Percentiles rank a stretch among this genome's conserved stretches.
phyloP scores from a whole-genome alignment of 1,140 invertebrate genomes.

The Xylocopa sonorina region DNA sequence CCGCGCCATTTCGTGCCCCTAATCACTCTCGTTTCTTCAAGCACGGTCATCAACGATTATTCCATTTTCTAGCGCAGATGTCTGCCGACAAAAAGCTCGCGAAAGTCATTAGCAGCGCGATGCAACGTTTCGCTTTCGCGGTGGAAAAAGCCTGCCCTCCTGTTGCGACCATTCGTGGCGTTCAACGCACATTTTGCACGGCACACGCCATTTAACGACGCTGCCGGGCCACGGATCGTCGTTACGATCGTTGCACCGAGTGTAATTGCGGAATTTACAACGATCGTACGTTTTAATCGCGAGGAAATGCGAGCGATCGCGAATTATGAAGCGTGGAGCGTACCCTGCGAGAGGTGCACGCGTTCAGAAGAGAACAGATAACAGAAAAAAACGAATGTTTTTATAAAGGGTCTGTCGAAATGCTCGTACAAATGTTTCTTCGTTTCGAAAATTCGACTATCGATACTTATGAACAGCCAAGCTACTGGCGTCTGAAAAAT shows the following conservation, averaged over 20 bases:
- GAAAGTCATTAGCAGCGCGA: slow-evolving; percentile 29
- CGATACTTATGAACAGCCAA: not conserved
- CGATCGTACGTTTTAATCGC: not conserved
- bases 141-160: not conserved
- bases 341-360: too few relatives aligned
- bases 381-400: not conserved
- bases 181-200: not conserved
- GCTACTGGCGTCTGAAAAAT: not conserved
- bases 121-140: not conserved
- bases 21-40: slow-evolving; percentile 5
- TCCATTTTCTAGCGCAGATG: not conserved
- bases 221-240: too few relatives aligned
- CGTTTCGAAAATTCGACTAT: not conserved
- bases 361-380: too few relatives aligned
- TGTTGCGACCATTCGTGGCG: not conserved
- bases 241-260: not conserved
- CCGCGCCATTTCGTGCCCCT: not conserved
- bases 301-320: not conserved
- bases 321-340: not conserved
- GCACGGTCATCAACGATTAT: slow-evolving; percentile 15
- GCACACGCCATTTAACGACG: not conserved
- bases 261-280: not conserved
- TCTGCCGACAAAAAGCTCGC: slow-evolving; percentile 17
- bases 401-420: not conserved
- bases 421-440: not conserved